Conservation (phyloP, 2,888 invertebrate genomes). For the Halocaridina rubra region DNA sequence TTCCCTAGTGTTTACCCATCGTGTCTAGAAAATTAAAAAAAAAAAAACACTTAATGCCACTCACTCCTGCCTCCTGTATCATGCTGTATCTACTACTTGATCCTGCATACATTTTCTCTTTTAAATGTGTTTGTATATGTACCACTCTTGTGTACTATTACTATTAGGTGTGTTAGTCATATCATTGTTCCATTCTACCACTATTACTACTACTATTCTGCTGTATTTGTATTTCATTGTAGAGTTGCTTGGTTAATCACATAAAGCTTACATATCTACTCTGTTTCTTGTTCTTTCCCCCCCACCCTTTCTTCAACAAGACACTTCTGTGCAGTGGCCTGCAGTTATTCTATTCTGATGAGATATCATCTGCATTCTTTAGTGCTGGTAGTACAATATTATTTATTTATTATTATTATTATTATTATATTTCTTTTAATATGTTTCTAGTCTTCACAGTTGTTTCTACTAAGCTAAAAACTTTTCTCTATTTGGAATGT, state of each 20-base stretch:
- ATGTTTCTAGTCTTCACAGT: too few relatives aligned
- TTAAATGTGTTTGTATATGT: constrained; percentile 60
- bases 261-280: constrained; percentile 61
- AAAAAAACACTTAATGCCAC: constrained; percentile 58
- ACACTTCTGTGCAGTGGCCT: constrained; percentile 51
- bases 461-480: too few relatives aligned
- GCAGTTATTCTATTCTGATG: constrained; percentile 48
- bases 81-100: constrained; percentile 58
- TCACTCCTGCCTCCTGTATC: constrained; percentile 58
- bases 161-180: constrained; percentile 60
- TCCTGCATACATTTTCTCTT: constrained; percentile 60
- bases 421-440: too few relatives aligned
- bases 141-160: constrained; percentile 59
- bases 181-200: constrained; percentile 60
- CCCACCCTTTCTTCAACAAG: constrained; percentile 58
- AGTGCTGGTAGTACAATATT: too few relatives aligned
- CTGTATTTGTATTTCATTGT: constrained; percentile 61
- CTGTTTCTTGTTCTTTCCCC: constrained; percentile 58
- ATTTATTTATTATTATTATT: too few relatives aligned
- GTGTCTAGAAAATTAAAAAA: too few relatives aligned
- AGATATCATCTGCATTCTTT: too few relatives aligned
- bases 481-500: too few relatives aligned
- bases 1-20: constrained; percentile 58
- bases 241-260: constrained; percentile 60
- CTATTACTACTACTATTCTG: constrained; percentile 58